Base-by-base conservation (phyloP, 2,797 vertebrate species). In the Sorex maritimensis region DNA sequence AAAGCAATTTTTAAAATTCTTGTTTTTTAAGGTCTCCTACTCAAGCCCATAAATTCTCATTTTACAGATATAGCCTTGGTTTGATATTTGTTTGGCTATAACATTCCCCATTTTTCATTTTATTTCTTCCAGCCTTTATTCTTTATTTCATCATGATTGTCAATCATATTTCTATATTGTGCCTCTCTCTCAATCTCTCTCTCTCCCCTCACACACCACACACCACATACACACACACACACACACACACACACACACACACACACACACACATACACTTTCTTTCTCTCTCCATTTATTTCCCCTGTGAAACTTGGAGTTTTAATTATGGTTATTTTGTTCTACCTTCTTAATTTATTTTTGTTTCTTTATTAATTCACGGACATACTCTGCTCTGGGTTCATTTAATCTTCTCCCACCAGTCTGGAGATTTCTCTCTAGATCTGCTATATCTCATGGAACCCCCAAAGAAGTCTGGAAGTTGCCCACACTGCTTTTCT, bases 11-110 rank as follows among this genome's bases (percentile, higher is more conserved):
- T 61, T 61, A 6, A 61, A 90, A 28, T 61, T 58, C 65, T 67
- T 49, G 14, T 49, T 93, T 90, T 86, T 71, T 44, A 91, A 85
- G 34, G 14, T 30, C 78, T 92, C 26, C 72, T 71, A 86, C 11
- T 77, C 67, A 85, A 87, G 81, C 77, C 41, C 63, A 69, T 93
- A 88, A 49, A 67, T 85, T 93, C 94, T 91, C 82, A 92, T 90
- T 92, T 95, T 90, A 73, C 55, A 74, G n/a, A 7, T n/a, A 11
- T 71, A 61, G 74, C n/a, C 65, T 73, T 92, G 34, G 68, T 9
- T 52, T 92, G 74, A 28, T 86, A 78, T 24, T 91, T 68, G 58
- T 30, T 78, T 55, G 71, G 87, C 61, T 38, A 9, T 84, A 71
- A 84, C 30, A 75, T 84, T 28, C 24, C 30, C 74, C n/a, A 69